A percentile compares a stretch with the other conserved stretches of the same genome.
phyloP scores from a whole-genome alignment of 1,140 invertebrate genomes.

The Eriocheir sinensis region DNA sequence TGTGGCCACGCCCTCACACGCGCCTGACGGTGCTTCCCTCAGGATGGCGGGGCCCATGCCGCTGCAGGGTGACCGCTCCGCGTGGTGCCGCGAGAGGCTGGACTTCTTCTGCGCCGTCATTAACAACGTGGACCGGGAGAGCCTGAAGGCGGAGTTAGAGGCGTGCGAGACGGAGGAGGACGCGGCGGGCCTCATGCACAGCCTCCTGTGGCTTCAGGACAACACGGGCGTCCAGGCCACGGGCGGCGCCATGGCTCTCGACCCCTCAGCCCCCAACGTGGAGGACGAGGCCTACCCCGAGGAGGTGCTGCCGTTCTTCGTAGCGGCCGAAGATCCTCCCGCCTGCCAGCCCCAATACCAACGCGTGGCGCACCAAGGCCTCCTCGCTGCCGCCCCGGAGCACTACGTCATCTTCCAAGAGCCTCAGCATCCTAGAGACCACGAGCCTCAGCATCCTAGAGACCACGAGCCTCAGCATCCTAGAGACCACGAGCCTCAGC shows the following conservation, averaged over 20 bases:
- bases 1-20: neutral
- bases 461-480: neutral
- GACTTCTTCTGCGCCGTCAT: conserved; percentile 52
- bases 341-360: neutral
- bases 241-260: neutral
- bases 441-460: neutral
- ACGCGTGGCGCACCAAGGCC: neutral
- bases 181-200: conserved; percentile 37
- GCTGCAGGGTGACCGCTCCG: neutral
- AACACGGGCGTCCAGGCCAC: neutral
- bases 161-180: conserved; percentile 55
- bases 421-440: neutral
- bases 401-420: neutral
- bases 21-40: neutral
- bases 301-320: neutral
- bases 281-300: neutral
- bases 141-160: conserved; percentile 39
- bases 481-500: too few relatives aligned
- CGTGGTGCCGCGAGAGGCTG: conserved; percentile 51
- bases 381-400: neutral
- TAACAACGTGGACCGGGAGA: conserved; percentile 33
- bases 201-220: conserved; percentile 50
- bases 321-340: neutral
- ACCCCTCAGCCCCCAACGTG: neutral
- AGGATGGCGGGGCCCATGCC: conserved; percentile 36